Evolutionary conservation across 2,113 vertebrate genomes (phyloP), one percentile per base, ranked within the genome.

Genomic region (Prietella phreatophila): DNA sequence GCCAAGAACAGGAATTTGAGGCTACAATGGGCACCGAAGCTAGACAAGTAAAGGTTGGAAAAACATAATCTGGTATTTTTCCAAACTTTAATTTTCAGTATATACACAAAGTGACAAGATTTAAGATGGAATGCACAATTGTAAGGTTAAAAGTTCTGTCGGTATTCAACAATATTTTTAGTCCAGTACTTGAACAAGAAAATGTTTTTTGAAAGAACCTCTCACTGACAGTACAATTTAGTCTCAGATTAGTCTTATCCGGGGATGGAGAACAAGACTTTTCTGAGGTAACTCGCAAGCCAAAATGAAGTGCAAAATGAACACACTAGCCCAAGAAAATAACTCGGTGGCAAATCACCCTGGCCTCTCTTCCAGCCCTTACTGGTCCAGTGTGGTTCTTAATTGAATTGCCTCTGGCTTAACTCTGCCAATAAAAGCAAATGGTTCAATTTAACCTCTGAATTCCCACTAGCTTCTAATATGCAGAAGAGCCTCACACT

Each of bases 371-470:
- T 76, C 71, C 30, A 67, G 47, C 47, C 15, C 15, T n/a, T 42
- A 42, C 82, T 39, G 4, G 56, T 84, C 82, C 42, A 84, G 4
- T 5, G 30, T 88, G 82, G n/a, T 84, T 78, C 69, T 84, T 88
- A 84, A 88, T 78, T 88, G 82, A 84, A 67, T 88, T 88, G 42
- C 73, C 47, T 60, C 86, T 88, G 53, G 79, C 42, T 25, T 50
- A 78, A 20, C 22, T 76, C 27, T 78, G 67, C 82, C 82, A 67
- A 78, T 65, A 79, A 73, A 84, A 88, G 71, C 71, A 84, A 88
- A 88, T 19, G 33, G 30, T 60, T 55, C 73, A 42, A 42, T 84
- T 88, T 79, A 83, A 79, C 71, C 60, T 79, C 71, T 76, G 71
- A 76, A 76, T 76, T 87, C 58, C 81, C 86, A 83, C 55, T 27